Evolutionary conservation across 2,888 invertebrate species (phyloP).

Genomic region (Unio delphinus): DNA sequence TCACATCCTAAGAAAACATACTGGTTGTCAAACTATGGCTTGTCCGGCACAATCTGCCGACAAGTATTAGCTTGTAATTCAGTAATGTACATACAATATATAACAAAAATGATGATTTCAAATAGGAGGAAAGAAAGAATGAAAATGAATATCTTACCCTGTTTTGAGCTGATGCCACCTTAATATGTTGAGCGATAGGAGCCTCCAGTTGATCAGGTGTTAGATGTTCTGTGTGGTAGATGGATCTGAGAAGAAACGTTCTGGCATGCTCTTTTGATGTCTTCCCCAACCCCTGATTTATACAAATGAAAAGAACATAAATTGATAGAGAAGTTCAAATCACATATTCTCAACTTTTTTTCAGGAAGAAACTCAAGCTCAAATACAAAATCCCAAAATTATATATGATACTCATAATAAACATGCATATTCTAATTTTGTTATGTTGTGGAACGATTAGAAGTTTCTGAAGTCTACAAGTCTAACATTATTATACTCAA

Average conservation of each 20-base stretch:
- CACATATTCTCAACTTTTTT: too few species aligned
- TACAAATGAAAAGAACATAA: background rate
- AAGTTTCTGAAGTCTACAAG: too few species aligned
- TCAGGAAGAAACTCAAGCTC: background rate
- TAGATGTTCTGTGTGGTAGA: constrained; percentile 51
- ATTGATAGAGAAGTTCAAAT: too few species aligned
- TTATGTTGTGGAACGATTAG: too few species aligned
- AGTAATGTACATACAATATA: background rate
- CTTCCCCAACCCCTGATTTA: constrained; percentile 38
- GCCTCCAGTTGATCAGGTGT: constrained; percentile 22
- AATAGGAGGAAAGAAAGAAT: background rate
- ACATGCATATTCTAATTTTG: too few species aligned
- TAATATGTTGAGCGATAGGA: constrained; percentile 45
- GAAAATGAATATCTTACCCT: constrained; percentile 33
- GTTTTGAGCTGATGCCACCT: constrained; percentile 39
- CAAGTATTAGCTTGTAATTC: too few species aligned
- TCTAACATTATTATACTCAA: too few species aligned
- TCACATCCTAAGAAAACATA: background rate
- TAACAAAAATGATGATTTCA: background rate
- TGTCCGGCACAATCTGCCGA: too few species aligned
- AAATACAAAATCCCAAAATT: background rate
- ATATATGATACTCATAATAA: background rate
- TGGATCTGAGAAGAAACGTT: constrained; percentile 49
- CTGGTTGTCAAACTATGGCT: background rate
- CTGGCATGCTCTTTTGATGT: constrained; percentile 30